These are phyloP conservation scores for Saccopteryx leptura DNA, from an alignment of 2,113 vertebrate genomes.

Conservation along the genomic window DNA sequence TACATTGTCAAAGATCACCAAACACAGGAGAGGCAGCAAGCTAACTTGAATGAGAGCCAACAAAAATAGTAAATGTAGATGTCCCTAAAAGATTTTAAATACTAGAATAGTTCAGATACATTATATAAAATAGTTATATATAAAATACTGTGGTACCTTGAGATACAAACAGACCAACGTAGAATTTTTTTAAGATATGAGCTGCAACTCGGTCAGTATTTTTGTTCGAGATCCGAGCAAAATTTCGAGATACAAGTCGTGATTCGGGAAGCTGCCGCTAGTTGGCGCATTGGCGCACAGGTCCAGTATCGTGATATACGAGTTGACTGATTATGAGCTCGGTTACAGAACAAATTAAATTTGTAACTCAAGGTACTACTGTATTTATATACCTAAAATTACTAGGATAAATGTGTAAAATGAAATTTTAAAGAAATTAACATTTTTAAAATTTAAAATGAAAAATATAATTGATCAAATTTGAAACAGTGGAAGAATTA, in stretches of 20 bases:
- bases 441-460: slow-evolving; percentile 27
- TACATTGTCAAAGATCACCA: neutral
- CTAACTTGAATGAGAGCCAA: neutral
- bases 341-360: no score
- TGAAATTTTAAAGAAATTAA: slow-evolving; percentile 40
- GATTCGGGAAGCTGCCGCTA: no score
- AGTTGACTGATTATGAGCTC: no score
- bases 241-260: no score
- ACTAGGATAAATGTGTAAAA: neutral
- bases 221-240: no score
- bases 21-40: neutral
- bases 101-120: slow-evolving; percentile 29
- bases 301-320: no score
- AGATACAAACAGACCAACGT: no score
- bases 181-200: no score
- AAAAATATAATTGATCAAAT: neutral
- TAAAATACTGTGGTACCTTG: neutral
- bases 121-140: slow-evolving; percentile 8
- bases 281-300: no score
- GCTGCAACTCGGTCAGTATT: no score
- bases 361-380: no score
- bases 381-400: neutral
- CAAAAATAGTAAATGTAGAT: neutral
- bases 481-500: neutral
- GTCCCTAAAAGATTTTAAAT: neutral